Evolutionary conservation across 2,888 invertebrate genomes (phyloP), one percentile per base, ranked within the genome.

Genomic region (Teleogryllus oceanicus): DNA sequence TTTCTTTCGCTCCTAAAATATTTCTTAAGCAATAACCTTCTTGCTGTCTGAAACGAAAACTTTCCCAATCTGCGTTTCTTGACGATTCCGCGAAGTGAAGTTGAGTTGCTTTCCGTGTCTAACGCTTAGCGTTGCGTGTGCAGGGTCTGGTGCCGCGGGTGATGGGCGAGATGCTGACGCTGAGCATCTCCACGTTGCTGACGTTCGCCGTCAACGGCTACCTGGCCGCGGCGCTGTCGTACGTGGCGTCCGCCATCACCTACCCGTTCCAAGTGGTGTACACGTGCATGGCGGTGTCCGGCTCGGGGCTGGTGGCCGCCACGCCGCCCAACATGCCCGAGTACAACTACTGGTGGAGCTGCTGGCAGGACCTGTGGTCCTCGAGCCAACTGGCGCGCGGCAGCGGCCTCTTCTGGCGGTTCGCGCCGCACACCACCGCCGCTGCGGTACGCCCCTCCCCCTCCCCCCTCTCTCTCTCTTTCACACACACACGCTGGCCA

Each of bases 131-230:
- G 37, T 37, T 1, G 37, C 37, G 37, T 37, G 37, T 8, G 37
- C 62, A 62, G 62, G 62, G 62, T 4, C 62, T 62, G 62, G 62
- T n/a, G 62, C 62, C 62, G 13, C 62, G 62, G 16, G 13, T 62
- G 62, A 12, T 62, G 13, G 62, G 62, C 13, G 62, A 62, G n/a
- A 13, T 62, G 62, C n/a, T 62, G 62, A 62, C 62, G 62, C 62
- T 62, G 62, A n/a, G 62, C n/a, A 13, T 62, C 62, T 18, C 62
- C 13, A 62, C 62, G 62, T 4, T n/a, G 62, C n/a, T 62, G 62
- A 62, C 62, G 62, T 62, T 62, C 62, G 62, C 62, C 62, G 62
- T 62, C 62, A 62, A 62, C n/a, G n/a, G n/a, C n/a, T 62, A 62
- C n/a, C 62, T 62, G n/a, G 62, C 62, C 13, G 62, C 62, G 16